A percentile compares a stretch with the other conserved stretches of the same genome.
Conservation (phyloP, 2,888 invertebrate genomes). For the Phlogophora meticulosa region DNA sequence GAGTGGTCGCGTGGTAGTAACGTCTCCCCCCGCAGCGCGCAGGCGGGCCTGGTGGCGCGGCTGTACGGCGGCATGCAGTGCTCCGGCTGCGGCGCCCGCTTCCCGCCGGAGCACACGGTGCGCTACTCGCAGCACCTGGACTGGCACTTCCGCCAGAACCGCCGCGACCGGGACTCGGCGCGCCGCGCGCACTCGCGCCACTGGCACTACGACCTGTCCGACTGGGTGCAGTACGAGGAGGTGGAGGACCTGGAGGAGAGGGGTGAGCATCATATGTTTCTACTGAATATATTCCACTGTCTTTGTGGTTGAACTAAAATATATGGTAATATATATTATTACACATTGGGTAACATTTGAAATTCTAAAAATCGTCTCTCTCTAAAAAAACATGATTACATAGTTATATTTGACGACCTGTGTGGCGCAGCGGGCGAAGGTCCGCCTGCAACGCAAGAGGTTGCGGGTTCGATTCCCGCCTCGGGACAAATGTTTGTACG, state of each 20-base stretch:
- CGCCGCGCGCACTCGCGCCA: slow-evolving; percentile 95
- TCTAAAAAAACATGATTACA: no score
- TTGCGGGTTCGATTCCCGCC: no score
- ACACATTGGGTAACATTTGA: no score
- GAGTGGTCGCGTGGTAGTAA: no score
- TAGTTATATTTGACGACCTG: no score
- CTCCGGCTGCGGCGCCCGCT: slow-evolving; percentile 98
- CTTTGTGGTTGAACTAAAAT: no score
- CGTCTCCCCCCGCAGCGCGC: slow-evolving; percentile 91
- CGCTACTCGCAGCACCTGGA: slow-evolving; percentile 98
- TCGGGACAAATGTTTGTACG: no score
- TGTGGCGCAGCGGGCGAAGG: no score
- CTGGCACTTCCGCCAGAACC: slow-evolving; percentile 99
- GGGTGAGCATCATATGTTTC: slow-evolving; percentile 91
- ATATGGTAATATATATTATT: no score
- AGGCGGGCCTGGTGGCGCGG: slow-evolving; percentile 93
- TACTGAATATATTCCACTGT: no score
- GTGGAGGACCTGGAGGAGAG: slow-evolving; percentile 97
- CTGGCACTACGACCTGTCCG: slow-evolving; percentile 97
- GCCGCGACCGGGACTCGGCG: slow-evolving; percentile 96
- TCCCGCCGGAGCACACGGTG: slow-evolving; percentile 96
- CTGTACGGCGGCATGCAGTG: slow-evolving; percentile 98
- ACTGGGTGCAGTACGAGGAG: slow-evolving; percentile 99
- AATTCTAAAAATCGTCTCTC: no score
- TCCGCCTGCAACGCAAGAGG: no score